phyloP scores from a whole-genome alignment of 2,888 invertebrate species.

The Watsonalla cultraria region DNA sequence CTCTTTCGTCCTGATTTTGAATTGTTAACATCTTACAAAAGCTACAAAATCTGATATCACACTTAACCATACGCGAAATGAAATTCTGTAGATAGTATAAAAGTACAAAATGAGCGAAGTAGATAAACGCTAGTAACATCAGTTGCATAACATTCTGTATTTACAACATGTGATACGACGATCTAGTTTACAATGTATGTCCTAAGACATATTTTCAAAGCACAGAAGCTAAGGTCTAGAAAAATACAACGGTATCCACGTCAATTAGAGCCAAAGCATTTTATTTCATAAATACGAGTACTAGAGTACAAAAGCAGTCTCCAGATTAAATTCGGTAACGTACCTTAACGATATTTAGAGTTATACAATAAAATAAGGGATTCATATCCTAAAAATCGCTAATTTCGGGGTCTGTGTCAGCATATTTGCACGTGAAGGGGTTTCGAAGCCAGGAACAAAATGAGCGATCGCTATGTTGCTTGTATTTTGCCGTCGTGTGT shows the following conservation, averaged over 20 bases:
- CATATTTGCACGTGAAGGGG: conserved; percentile 87
- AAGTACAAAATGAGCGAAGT: conserved; percentile 72
- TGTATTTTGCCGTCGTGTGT: conserved; percentile 80
- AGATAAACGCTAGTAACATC: conserved; percentile 38
- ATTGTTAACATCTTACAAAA: conserved; percentile 35
- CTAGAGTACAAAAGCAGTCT: conserved; percentile 79
- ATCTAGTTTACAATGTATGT: conserved; percentile 29
- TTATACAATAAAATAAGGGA: conserved; percentile 41
- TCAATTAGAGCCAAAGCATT: conserved; percentile 66
- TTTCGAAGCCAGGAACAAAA: conserved; percentile 87
- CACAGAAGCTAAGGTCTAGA: conserved; percentile 62
- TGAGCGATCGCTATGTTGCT: conserved; percentile 84
- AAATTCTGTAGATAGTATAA: conserved; percentile 53
- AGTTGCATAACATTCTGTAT: conserved; percentile 50
- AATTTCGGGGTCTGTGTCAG: conserved; percentile 84
- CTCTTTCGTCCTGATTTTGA: conserved; percentile 42
- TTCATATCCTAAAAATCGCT: conserved; percentile 76
- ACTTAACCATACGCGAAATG: conserved; percentile 26
- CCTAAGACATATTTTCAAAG: conserved; percentile 31
- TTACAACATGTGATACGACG: conserved; percentile 43
- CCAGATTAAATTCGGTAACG: conserved; percentile 80
- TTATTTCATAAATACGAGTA: conserved; percentile 63
- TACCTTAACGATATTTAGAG: conserved; percentile 66
- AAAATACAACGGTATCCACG: conserved; percentile 74
- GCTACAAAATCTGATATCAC: conserved; percentile 26